A percentile compares a stretch with the other conserved stretches of the same genome.
Conservation (phyloP, 2,888 invertebrate genomes). For the Brachypterus glaber region DNA sequence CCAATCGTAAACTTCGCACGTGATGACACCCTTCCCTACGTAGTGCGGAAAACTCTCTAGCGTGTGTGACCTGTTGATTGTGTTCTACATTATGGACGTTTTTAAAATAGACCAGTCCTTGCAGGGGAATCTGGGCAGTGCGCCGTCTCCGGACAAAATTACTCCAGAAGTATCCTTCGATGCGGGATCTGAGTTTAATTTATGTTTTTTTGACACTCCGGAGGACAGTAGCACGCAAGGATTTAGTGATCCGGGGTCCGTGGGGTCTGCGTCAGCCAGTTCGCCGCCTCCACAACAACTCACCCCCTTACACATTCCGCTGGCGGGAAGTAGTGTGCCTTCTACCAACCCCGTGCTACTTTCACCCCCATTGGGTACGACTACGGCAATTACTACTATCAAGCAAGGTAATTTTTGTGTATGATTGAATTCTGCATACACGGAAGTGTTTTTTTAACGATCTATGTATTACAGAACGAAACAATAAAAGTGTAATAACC, state of each 20-base stretch:
- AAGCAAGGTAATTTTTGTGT: conserved; percentile 36
- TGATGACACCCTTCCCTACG: conserved; percentile 19
- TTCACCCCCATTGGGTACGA: conserved; percentile 31
- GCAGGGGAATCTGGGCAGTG: conserved; percentile 51
- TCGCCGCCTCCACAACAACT: conserved; percentile 38
- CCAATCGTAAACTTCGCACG: conserved; percentile 16
- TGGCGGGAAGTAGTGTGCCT: conserved; percentile 30
- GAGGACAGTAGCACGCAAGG: conserved; percentile 59
- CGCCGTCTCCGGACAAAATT: conserved; percentile 51
- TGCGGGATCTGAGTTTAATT: conserved; percentile 67
- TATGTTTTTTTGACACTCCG: conserved; percentile 67
- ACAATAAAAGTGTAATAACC: too few species aligned
- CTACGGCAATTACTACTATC: conserved; percentile 29
- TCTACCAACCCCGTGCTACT: conserved; percentile 27
- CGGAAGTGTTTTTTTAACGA: not conserved
- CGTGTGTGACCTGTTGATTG: conserved; percentile 10
- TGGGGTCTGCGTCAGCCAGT: conserved; percentile 47
- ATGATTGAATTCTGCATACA: conserved; percentile 3
- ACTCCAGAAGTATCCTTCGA: conserved; percentile 61
- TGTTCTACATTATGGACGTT: conserved; percentile 59
- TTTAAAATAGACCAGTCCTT: conserved; percentile 58
- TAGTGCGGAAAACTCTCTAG: conserved; percentile 12
- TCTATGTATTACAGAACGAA: too few species aligned
- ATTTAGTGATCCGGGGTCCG: conserved; percentile 58
- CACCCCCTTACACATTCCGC: conserved; percentile 30